Conservation (phyloP, 2,113 vertebrate species). For the Todiramphus chloris region DNA sequence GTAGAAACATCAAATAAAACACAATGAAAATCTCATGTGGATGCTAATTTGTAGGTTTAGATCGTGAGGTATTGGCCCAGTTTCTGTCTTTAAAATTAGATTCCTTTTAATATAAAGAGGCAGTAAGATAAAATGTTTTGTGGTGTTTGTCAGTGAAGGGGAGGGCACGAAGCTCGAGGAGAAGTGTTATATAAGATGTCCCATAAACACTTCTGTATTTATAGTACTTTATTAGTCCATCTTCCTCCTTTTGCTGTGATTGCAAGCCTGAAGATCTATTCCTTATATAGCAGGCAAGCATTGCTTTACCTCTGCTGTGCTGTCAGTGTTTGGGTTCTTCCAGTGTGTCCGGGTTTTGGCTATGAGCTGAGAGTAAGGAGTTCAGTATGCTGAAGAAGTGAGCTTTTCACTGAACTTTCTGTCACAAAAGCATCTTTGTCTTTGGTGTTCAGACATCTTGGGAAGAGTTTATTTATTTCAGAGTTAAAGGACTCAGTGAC, state of each 20-base stretch:
- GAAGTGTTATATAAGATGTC: neutral
- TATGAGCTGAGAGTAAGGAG: neutral
- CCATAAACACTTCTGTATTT: conserved; percentile 12
- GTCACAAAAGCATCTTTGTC: neutral
- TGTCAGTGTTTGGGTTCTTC: neutral
- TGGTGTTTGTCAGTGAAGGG: neutral
- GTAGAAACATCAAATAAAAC: neutral
- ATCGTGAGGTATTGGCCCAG: neutral
- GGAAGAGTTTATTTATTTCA: neutral
- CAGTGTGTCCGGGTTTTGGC: neutral
- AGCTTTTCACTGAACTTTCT: neutral
- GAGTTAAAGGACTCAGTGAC: neutral
- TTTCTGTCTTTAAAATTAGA: conserved; percentile 12
- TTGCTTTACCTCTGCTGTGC: neutral
- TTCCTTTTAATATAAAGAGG: neutral
- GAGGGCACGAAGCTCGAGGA: neutral
- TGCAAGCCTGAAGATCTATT: neutral
- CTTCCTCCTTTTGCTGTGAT: neutral
- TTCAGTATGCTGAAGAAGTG: neutral
- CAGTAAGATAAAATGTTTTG: neutral
- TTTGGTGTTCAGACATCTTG: neutral
- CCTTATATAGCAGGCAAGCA: neutral
- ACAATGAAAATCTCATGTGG: neutral
- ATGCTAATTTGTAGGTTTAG: neutral
- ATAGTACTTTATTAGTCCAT: neutral